A percentile compares a stretch with the other conserved stretches of the same genome.
Evolutionary conservation across 2,888 invertebrate species (phyloP).

Genomic region (Sphaerophoria rueppellii): DNA sequence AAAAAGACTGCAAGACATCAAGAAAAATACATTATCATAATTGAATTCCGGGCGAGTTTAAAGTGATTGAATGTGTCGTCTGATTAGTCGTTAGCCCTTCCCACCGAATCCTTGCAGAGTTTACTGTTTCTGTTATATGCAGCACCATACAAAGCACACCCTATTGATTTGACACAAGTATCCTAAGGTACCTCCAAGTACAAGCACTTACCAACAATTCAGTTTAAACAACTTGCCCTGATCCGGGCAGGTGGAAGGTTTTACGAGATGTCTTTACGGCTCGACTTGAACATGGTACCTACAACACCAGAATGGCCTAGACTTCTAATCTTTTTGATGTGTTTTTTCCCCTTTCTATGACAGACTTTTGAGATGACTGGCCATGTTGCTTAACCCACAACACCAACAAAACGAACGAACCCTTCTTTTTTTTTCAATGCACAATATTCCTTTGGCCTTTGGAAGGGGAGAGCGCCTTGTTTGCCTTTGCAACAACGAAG

Average conservation of each 20-base stretch:
- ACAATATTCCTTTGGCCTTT: conserved; percentile 42
- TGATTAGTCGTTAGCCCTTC: conserved; percentile 27
- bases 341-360: conserved; percentile 16
- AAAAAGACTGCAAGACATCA: conserved; percentile 10
- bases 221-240: conserved; percentile 16
- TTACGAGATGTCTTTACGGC: conserved; percentile 19
- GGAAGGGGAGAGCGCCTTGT: background rate
- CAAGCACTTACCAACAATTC: background rate
- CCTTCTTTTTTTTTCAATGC: conserved; percentile 37
- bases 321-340: conserved; percentile 23
- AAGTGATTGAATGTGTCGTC: conserved; percentile 66
- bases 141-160: conserved; percentile 53
- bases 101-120: background rate
- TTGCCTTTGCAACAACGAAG: background rate
- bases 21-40: conserved; percentile 64
- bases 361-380: conserved; percentile 31
- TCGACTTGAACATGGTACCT: background rate
- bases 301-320: conserved; percentile 18
- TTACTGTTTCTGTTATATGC: background rate
- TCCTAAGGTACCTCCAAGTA: background rate
- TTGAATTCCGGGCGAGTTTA: conserved; percentile 49
- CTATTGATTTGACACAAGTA: conserved; percentile 51
- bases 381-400: conserved; percentile 32
- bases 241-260: conserved; percentile 48
- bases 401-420: conserved; percentile 10